phyloP scores from a whole-genome alignment of 2,888 invertebrate genomes.

The Endomychus coccineus region DNA sequence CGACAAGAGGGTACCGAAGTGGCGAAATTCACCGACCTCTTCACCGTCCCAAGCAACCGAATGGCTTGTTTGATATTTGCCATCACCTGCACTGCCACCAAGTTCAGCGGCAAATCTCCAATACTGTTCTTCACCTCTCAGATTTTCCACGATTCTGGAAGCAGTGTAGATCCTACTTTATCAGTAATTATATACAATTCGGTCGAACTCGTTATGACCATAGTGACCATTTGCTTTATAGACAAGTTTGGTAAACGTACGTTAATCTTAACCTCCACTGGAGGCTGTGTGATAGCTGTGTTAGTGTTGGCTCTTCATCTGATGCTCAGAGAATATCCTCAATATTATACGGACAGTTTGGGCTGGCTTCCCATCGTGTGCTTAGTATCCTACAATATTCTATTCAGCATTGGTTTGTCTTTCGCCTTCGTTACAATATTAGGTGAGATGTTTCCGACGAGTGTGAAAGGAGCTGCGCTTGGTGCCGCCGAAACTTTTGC shows the following conservation, averaged over 20 bases:
- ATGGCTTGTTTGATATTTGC: slow-evolving; percentile 55
- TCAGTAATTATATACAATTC: slow-evolving; percentile 54
- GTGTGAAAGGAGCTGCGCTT: slow-evolving; percentile 50
- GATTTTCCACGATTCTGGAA: slow-evolving; percentile 51
- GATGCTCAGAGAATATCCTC: slow-evolving; percentile 39
- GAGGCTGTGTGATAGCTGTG: slow-evolving; percentile 42
- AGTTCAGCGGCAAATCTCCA: slow-evolving; percentile 58
- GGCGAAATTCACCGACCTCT: slow-evolving; percentile 46
- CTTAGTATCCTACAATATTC: slow-evolving; percentile 45
- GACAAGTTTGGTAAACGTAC: slow-evolving; percentile 59
- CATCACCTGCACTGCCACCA: slow-evolving; percentile 54
- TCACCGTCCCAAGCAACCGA: slow-evolving; percentile 51
- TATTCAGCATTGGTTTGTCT: slow-evolving; percentile 47
- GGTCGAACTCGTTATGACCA: slow-evolving; percentile 52
- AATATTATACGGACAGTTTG: slow-evolving; percentile 30
- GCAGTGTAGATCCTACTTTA: slow-evolving; percentile 46
- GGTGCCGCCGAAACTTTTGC: slow-evolving; percentile 50
- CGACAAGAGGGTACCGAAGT: slow-evolving; percentile 42
- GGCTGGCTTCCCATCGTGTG: slow-evolving; percentile 46
- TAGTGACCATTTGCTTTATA: slow-evolving; percentile 50
- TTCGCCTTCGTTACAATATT: slow-evolving; percentile 47
- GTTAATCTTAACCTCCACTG: slow-evolving; percentile 51
- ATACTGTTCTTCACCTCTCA: slow-evolving; percentile 55
- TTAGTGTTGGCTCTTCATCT: slow-evolving; percentile 43
- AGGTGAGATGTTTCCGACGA: slow-evolving; percentile 50